phyloP scores from a whole-genome alignment of 2,888 invertebrate species.

The Eilema caniola region DNA sequence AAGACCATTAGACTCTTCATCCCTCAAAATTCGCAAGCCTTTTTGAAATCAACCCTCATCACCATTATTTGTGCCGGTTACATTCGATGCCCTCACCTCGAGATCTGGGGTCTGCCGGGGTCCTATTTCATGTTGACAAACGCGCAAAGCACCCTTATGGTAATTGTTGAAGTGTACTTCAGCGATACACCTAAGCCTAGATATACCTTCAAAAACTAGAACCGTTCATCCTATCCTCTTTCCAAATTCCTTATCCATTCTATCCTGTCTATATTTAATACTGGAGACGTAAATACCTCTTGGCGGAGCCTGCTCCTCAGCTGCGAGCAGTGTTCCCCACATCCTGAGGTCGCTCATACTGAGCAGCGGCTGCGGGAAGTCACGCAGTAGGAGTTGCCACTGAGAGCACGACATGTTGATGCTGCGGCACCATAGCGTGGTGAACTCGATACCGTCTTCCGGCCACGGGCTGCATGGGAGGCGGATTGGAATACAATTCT shows the following conservation, averaged over 20 bases:
- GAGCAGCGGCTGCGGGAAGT: constrained; percentile 98
- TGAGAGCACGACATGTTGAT: constrained; percentile 93
- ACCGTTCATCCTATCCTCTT: too few species aligned
- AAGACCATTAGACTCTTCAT: too few species aligned
- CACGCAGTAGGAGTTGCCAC: constrained; percentile 96
- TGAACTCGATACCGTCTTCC: constrained; percentile 95
- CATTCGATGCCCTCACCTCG: too few species aligned
- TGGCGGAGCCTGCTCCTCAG: constrained; percentile 33
- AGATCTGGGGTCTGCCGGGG: too few species aligned
- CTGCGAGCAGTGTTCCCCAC: constrained; percentile 25
- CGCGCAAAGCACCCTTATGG: not conserved
- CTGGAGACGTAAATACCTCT: constrained; percentile 35
- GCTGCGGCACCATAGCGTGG: constrained; percentile 97
- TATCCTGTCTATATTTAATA: not conserved
- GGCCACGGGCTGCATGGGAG: constrained; percentile 92
- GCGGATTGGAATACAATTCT: not conserved
- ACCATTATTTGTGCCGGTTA: too few species aligned
- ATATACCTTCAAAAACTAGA: too few species aligned
- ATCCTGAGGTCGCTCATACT: constrained; percentile 89
- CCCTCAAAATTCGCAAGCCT: too few species aligned
- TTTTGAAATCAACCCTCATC: too few species aligned
- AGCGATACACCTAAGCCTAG: too few species aligned
- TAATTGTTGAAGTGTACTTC: too few species aligned
- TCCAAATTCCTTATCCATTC: too few species aligned
- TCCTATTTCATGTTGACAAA: not conserved